Evolutionary conservation across 2,113 vertebrate genomes (phyloP), one percentile per base, ranked within the genome.

Genomic region (Mormyrus iriodes): DNA sequence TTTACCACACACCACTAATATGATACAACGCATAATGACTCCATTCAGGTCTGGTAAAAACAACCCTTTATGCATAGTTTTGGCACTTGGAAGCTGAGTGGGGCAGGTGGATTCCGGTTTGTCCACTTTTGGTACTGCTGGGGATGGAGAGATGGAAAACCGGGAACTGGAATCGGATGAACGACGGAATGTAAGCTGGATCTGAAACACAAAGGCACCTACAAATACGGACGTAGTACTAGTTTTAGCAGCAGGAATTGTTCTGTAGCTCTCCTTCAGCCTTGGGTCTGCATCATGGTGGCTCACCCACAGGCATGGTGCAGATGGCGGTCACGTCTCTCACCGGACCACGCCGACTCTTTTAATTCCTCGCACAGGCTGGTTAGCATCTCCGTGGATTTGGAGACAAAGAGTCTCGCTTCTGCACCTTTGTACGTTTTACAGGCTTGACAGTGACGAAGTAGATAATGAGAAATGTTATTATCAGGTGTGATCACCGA

Each of bases 381-480:
- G 19, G 73, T 5, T 10, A 5, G 35, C 73, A 79, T 42, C 35
- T 35, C 73, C 35, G 0, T 42, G 35, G 73, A 35, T 79, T 79
- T 42, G 17, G 31, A 79, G 35, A 79, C 73, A 79, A 79, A 79
- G 35, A 39, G 15, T 39, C 15, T 76, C 69, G 19, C 69, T 79
- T 79, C 42, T 79, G 73, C 35, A 79, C 15, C 73, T 79, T 42
- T 79, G 4, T 39, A 42, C 19, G 15, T 42, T 21, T 79, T 79
- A 79, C 31, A 79, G 73, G 73, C 35, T 42, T 42, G 35, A 17
- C 31, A 42, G 35, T 19, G 73, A 35, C 15, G 4, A 39, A 35
- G 73, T 17, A n/a, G 73, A 79, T 79, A 79, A 79, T 79, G 15
- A 79, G 73, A 79, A 79, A 79, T 79, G 73, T 42, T 79, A 42